Base-by-base conservation (phyloP, 1,140 invertebrate genomes). In the Colletes gigas region DNA sequence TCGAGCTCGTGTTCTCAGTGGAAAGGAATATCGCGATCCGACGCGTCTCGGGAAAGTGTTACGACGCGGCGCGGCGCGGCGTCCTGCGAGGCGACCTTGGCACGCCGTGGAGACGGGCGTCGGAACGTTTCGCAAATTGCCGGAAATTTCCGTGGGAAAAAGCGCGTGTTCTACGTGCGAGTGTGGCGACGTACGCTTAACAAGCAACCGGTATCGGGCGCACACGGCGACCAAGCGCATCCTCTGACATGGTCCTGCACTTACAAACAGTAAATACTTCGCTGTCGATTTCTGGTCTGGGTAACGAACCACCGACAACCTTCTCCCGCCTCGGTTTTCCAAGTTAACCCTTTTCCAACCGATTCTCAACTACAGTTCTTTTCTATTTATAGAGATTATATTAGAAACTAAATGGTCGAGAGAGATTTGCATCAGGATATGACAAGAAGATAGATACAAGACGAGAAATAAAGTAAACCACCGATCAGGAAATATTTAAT, bases 111-210 rank as follows among this genome's bases (percentile, higher is more conserved):
- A 85, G 84, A 82, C 84, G 84, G 83, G 80, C 83, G 89, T 90
- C 85, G 84, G 86, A 88, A 90, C 88, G 87, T 90, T 89, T 89
- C 88, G 89, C 89, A 91, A 91, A 91, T 91, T 89, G 82, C 88
- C 90, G 89, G 90, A 91, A 91, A 91, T 91, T 91, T 91, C 88
- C 90, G 90, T 91, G 90, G 90, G 90, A 91, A 91, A 89, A 83
- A 84, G 63, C 55, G 62, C 14, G 77, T 78, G 83, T 83, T 78
- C 60, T 81, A 74, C 21, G 21, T 74, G 73, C 47, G 50, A 74
- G 71, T 68, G 78, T 78, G 79, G 62, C 30, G 83, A 76, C 70
- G 79, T 57, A 70, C 83, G 73, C 73, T 73, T 82, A 85, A 85
- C 79, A 70, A 85, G 83, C 78, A 70, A 54, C 55, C 57, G 72